Conservation (phyloP, 1,140 invertebrate genomes). For the Plectus sambesii region DNA sequence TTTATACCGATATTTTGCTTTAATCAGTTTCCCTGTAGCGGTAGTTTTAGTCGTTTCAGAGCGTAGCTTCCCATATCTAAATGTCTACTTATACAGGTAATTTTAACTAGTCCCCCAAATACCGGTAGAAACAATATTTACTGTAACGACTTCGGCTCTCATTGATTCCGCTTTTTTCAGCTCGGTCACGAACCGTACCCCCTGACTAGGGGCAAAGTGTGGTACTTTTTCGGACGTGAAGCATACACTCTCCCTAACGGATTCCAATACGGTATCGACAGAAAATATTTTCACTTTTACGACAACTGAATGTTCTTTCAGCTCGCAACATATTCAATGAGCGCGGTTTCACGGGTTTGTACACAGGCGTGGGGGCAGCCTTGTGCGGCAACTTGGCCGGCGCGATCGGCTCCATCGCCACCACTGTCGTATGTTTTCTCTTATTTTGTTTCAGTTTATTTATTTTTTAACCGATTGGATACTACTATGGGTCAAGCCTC, state of each 20-base stretch:
- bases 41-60: too few species aligned
- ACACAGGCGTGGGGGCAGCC: conserved; percentile 24
- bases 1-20: too few species aligned
- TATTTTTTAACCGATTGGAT: too few species aligned
- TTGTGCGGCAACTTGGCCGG: conserved; percentile 15
- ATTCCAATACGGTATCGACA: conserved; percentile 29
- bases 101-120: too few species aligned
- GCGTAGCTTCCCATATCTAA: too few species aligned
- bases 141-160: too few species aligned
- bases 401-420: conserved; percentile 10
- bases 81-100: too few species aligned
- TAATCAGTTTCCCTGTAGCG: too few species aligned
- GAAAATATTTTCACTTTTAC: conserved; percentile 10
- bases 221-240: conserved; percentile 28
- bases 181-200: conserved; percentile 42
- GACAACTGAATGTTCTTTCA: conserved; percentile 7
- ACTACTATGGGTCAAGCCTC: too few species aligned
- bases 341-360: conserved; percentile 21
- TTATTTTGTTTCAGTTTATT: conserved; percentile 3
- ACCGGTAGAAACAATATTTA: too few species aligned
- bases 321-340: conserved; percentile 27
- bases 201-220: conserved; percentile 28
- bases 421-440: conserved; percentile 11
- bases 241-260: conserved; percentile 42
- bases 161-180: too few species aligned